Conservation (phyloP, 92 coral and sea anemone genomes). For the Plumapathes pennacea region DNA sequence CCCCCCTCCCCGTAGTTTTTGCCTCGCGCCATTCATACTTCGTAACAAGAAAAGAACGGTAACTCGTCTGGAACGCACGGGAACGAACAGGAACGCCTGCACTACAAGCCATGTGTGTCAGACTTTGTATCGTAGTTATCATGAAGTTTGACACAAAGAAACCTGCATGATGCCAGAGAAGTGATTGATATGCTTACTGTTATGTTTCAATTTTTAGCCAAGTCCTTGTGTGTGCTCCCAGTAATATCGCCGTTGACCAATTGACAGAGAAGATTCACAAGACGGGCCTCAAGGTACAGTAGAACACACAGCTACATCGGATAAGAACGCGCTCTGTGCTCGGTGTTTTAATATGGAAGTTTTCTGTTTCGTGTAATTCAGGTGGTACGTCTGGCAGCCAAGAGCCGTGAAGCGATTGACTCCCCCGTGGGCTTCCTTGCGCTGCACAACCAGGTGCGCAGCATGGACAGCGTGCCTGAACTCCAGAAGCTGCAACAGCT, state of each 20-base stretch:
- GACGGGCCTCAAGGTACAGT: conserved; percentile 92
- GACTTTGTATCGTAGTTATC: too few relatives aligned
- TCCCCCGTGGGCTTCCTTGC: conserved; percentile 99
- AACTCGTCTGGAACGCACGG: too few relatives aligned
- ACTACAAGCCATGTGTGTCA: too few relatives aligned
- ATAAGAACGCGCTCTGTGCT: not conserved
- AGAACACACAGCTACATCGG: too few relatives aligned
- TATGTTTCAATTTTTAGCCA: conserved; percentile 43
- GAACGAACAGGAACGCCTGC: too few relatives aligned
- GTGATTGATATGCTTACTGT: not conserved
- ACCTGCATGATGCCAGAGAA: not conserved
- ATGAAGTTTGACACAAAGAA: too few relatives aligned
- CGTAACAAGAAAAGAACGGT: too few relatives aligned
- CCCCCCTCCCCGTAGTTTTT: too few relatives aligned
- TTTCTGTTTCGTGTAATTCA: not conserved
- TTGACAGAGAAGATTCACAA: conserved; percentile 98
- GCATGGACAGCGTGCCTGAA: conserved; percentile 99
- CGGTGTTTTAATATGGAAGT: not conserved
- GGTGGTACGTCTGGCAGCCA: conserved; percentile 99
- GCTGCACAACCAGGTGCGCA: conserved; percentile 96
- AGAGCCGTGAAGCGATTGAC: conserved; percentile 98
- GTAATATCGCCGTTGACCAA: conserved; percentile 99
- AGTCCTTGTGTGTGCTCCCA: conserved; percentile 99
- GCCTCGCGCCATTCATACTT: too few relatives aligned
- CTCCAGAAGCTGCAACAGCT: conserved; percentile 96